Evolutionary conservation across 2,797 vertebrate genomes (phyloP).

Genomic region (Benthosema pterotum): DNA sequence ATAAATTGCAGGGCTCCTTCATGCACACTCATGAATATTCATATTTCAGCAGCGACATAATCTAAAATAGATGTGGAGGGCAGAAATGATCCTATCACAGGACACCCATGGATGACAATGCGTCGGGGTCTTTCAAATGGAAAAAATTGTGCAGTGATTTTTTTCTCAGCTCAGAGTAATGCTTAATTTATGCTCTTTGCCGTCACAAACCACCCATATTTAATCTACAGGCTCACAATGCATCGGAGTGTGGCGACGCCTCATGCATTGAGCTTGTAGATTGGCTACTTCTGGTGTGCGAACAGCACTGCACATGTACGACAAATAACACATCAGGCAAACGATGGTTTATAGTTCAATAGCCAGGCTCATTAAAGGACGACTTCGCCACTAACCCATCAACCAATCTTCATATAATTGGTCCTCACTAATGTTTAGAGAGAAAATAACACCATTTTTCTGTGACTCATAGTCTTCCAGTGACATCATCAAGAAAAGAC

Average conservation of each 20-base stretch:
- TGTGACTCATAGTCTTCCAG: too few species aligned
- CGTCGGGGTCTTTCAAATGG: slow-evolving; percentile 31
- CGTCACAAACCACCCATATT: background rate
- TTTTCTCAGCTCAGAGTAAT: slow-evolving; percentile 38
- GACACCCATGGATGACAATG: slow-evolving; percentile 53
- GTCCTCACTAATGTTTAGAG: background rate
- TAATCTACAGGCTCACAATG: too few species aligned
- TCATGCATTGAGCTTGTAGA: too few species aligned
- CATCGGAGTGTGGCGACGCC: too few species aligned
- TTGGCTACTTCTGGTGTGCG: too few species aligned
- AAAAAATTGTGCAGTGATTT: slow-evolving; percentile 52
- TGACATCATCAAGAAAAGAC: too few species aligned
- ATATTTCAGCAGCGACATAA: slow-evolving; percentile 51
- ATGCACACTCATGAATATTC: slow-evolving; percentile 67
- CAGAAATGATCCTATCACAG: slow-evolving; percentile 63
- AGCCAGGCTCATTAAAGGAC: slow-evolving; percentile 37
- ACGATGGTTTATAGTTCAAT: slow-evolving; percentile 48
- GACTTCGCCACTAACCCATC: background rate
- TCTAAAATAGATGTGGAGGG: slow-evolving; percentile 59
- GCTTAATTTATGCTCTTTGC: too few species aligned
- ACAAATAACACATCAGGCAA: too few species aligned
- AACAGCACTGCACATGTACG: too few species aligned
- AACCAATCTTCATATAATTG: too few species aligned
- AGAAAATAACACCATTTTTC: background rate
- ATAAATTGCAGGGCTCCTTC: slow-evolving; percentile 51